Conservation (phyloP, 2,888 invertebrate genomes). For the Apomyelois bistriatella region DNA sequence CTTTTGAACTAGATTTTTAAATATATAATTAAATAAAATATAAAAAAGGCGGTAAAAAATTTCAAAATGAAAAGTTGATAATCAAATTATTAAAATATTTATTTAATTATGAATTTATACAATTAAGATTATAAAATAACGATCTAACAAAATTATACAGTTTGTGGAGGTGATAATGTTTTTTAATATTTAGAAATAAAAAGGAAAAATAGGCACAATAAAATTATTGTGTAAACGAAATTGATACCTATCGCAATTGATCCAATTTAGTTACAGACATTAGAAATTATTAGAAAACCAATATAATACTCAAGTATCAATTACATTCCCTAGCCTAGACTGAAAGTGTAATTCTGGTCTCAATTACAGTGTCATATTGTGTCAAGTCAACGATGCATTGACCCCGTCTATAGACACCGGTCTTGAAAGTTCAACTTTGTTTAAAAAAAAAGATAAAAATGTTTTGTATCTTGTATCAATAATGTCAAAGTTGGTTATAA, state of each 20-base stretch:
- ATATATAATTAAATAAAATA: too few relatives aligned
- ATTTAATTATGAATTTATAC: too few relatives aligned
- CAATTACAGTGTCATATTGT: conserved; percentile 1
- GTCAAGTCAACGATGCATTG: conserved; percentile 5
- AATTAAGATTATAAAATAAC: too few relatives aligned
- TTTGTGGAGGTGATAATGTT: too few relatives aligned
- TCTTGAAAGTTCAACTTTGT: neutral
- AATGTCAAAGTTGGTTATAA: neutral
- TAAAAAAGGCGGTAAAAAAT: too few relatives aligned
- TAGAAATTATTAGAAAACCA: neutral
- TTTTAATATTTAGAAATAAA: neutral
- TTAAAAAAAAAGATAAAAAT: neutral
- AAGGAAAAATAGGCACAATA: neutral
- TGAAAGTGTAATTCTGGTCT: neutral
- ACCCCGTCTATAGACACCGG: neutral
- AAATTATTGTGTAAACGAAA: neutral
- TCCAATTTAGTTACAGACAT: neutral
- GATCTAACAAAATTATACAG: too few relatives aligned
- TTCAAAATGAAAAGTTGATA: too few relatives aligned
- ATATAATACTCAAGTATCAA: neutral
- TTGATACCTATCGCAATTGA: neutral
- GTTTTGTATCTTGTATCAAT: neutral
- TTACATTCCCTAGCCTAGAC: neutral
- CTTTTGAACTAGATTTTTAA: too few relatives aligned
- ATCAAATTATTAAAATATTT: too few relatives aligned